Evolutionary conservation across 2,113 vertebrate species (phyloP).

Genomic region (Arenaria interpres): DNA sequence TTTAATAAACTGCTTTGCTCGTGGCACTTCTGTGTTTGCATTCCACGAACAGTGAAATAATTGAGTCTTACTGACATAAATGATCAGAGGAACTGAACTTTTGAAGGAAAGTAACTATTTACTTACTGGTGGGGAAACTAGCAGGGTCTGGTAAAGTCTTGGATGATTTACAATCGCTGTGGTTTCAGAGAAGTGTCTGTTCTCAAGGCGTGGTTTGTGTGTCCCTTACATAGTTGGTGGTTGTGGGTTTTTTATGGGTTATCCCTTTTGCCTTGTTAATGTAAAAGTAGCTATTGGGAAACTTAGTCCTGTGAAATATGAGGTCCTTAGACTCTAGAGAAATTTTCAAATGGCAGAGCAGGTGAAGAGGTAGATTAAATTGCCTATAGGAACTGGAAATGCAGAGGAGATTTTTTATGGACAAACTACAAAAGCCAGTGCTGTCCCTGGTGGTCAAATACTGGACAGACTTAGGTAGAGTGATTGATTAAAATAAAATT

Average conservation of each 20-base stretch:
- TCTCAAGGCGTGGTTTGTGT: fast-evolving
- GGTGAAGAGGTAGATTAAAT: background rate
- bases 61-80: background rate
- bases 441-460: background rate
- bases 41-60: background rate
- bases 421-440: background rate
- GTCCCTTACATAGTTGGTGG: fast-evolving
- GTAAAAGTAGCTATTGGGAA: background rate
- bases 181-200: background rate
- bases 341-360: background rate
- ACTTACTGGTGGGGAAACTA: background rate
- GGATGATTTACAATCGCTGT: background rate
- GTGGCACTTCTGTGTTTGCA: background rate
- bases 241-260: background rate
- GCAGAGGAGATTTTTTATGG: background rate
- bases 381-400: background rate
- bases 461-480: background rate
- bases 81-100: background rate
- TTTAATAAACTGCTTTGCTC: conserved; percentile 33
- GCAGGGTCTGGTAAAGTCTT: background rate
- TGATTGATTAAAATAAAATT: background rate
- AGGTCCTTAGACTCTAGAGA: background rate
- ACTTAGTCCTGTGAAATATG: background rate
- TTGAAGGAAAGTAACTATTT: background rate
- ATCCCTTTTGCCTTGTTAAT: background rate